A percentile compares a stretch with the other conserved stretches of the same genome.
Conservation (phyloP, 35 echinoderm and acorn worm species). For the Lytechinus pictus region DNA sequence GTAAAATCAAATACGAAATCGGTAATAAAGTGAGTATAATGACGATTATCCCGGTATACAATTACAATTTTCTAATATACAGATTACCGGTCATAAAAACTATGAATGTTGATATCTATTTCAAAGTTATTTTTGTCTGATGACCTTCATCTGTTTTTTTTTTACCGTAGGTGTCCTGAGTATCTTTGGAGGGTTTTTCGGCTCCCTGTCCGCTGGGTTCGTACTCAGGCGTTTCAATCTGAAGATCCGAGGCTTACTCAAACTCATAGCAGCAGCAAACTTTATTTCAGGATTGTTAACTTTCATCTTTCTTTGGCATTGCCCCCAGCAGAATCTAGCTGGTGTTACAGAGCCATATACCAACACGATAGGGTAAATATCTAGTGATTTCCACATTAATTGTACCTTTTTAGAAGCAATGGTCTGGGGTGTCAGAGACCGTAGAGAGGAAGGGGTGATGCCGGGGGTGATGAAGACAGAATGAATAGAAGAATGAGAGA, state of each 20-base stretch:
- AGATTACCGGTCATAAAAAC: too few species aligned
- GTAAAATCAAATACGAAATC: too few species aligned
- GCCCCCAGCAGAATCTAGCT: not conserved
- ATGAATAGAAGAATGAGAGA: too few species aligned
- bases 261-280: not conserved
- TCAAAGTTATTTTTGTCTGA: too few species aligned
- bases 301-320: constrained; percentile 15
- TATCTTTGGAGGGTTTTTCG: constrained; percentile 49
- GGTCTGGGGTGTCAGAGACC: not conserved
- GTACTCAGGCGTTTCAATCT: constrained; percentile 59
- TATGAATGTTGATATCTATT: too few species aligned
- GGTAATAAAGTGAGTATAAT: too few species aligned
- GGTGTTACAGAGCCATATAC: not conserved
- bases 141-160: too few species aligned
- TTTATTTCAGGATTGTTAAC: not conserved
- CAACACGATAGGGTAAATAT: not conserved
- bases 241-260: constrained; percentile 62
- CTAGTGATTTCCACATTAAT: too few species aligned
- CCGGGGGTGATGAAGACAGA: too few species aligned
- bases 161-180: constrained; percentile 28
- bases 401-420: too few species aligned
- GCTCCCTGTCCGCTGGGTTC: constrained; percentile 65
- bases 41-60: too few species aligned
- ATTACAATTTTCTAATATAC: too few species aligned
- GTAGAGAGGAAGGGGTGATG: not conserved